A percentile compares a stretch with the other conserved stretches of the same genome.
phyloP scores from a whole-genome alignment of 2,113 vertebrate genomes.

The Aptenodytes forsteri region DNA sequence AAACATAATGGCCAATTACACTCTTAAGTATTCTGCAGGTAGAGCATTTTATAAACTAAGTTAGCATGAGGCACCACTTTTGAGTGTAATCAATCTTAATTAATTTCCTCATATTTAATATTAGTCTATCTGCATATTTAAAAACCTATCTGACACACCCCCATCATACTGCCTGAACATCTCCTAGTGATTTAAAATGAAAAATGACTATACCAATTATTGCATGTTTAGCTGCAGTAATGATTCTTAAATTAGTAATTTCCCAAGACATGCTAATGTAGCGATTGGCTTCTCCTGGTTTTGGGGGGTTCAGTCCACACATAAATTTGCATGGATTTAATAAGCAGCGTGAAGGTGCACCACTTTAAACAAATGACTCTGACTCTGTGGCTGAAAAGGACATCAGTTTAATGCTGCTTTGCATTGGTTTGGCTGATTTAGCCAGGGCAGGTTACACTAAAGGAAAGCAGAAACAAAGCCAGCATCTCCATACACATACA shows the following conservation, averaged over 20 bases:
- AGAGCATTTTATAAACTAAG: constrained; percentile 23
- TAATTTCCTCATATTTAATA: constrained; percentile 57
- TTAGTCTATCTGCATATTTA: constrained; percentile 40
- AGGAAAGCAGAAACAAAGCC: background rate
- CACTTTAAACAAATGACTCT: background rate
- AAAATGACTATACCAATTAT: constrained; percentile 52
- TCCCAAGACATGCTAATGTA: constrained; percentile 7
- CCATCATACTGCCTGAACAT: constrained; percentile 41
- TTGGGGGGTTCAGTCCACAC: background rate
- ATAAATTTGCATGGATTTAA: background rate
- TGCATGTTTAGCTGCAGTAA: constrained; percentile 52
- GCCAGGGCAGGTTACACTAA: background rate
- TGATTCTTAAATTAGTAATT: constrained; percentile 37
- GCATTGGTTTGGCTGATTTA: background rate
- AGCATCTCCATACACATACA: background rate
- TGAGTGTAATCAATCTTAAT: constrained; percentile 52
- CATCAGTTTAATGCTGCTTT: background rate
- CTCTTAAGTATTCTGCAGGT: background rate
- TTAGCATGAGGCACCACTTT: background rate
- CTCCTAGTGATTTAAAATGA: constrained; percentile 49
- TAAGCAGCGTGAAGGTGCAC: background rate
- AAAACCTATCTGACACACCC: constrained; percentile 51
- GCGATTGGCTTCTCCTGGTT: background rate
- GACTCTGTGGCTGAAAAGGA: background rate
- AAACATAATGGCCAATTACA: constrained; percentile 8